A percentile compares a stretch with the other conserved stretches of the same genome.
Conservation (phyloP, 2,797 vertebrate species). For the Rhabdomys pumilio region DNA sequence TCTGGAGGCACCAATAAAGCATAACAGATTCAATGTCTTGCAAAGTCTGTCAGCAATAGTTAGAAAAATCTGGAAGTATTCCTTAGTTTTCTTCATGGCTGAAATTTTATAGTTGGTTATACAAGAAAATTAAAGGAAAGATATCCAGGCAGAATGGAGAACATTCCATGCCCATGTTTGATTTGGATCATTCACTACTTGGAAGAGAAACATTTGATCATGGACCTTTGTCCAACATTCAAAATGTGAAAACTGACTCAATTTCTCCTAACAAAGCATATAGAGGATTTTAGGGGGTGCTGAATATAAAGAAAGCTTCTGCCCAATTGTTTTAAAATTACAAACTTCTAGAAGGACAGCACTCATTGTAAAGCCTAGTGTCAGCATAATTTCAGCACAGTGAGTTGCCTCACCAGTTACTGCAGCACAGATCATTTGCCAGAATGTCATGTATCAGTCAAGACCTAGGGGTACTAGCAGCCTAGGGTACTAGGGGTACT, state of each 20-base stretch:
- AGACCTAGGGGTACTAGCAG: neutral
- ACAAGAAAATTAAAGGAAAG: neutral
- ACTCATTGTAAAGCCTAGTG: neutral
- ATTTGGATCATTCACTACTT: neutral
- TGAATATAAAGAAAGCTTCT: neutral
- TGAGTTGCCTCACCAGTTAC: neutral
- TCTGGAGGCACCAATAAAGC: neutral
- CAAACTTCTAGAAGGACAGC: neutral
- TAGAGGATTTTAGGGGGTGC: neutral
- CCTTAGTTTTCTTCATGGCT: neutral
- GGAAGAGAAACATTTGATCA: neutral
- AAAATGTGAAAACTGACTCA: neutral
- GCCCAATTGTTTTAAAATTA: neutral
- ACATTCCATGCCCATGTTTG: neutral
- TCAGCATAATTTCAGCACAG: neutral
- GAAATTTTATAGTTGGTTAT: neutral
- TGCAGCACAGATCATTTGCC: neutral
- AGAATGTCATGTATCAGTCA: neutral
- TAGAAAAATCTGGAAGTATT: neutral
- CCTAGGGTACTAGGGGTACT: neutral
- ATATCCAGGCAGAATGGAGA: neutral
- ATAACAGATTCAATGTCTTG: neutral
- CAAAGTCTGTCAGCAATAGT: neutral
- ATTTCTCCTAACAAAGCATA: neutral
- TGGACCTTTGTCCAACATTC: neutral